Evolutionary conservation across 2,888 invertebrate species (phyloP).

Genomic region (Odontocerum albicorne): DNA sequence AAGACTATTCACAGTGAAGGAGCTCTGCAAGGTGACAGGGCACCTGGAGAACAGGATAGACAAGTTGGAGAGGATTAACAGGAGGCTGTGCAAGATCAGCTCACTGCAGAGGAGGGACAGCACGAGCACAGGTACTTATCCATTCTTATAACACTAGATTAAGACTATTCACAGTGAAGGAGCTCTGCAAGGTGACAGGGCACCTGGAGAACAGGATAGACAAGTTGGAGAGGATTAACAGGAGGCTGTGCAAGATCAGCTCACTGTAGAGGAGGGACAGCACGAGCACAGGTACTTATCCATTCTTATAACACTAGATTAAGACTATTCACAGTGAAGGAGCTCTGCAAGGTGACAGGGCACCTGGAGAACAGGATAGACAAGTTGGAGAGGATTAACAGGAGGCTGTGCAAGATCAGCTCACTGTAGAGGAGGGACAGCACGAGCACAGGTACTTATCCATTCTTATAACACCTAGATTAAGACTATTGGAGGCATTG

Average conservation of each 20-base stretch:
- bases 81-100: slow-evolving; percentile 64
- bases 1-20: slow-evolving; percentile 97
- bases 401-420: slow-evolving; percentile 64
- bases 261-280: slow-evolving; percentile 72
- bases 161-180: slow-evolving; percentile 99
- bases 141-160: too few species aligned
- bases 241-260: slow-evolving; percentile 64
- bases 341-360: slow-evolving; percentile 93
- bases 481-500: too few species aligned
- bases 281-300: slow-evolving; percentile 65
- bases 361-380: slow-evolving; percentile 93
- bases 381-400: slow-evolving; percentile 86
- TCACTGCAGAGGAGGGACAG: slow-evolving; percentile 72
- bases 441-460: slow-evolving; percentile 65
- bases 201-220: slow-evolving; percentile 93
- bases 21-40: slow-evolving; percentile 93
- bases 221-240: slow-evolving; percentile 86
- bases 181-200: slow-evolving; percentile 93
- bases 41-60: slow-evolving; percentile 93
- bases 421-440: slow-evolving; percentile 72
- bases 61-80: slow-evolving; percentile 86
- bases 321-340: slow-evolving; percentile 92
- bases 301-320: too few species aligned
- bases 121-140: slow-evolving; percentile 65
- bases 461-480: too few species aligned